Evolutionary conservation across 2,113 vertebrate species (phyloP), one percentile per base, ranked within the genome.

Genomic region (Melanerpes aurifrons): DNA sequence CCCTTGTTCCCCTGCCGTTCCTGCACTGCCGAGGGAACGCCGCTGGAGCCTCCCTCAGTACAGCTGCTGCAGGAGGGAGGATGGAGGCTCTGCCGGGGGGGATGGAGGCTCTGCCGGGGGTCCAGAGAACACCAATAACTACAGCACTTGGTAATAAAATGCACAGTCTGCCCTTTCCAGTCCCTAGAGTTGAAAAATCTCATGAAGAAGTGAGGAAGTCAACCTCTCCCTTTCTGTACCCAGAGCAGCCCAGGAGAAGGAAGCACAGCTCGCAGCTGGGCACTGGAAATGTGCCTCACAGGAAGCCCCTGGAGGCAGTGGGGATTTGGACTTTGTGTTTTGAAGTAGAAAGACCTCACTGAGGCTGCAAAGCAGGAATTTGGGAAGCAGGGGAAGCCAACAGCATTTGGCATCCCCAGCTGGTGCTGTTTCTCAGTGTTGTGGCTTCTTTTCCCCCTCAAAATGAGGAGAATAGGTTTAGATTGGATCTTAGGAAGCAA

Each of bases 11-110:
- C 12, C 0, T 5, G 15, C 0, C 1, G 5, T 8, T 48, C 37
- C 53, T 0, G 1, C 56, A 5, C 2, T 48, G 66, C 50, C 1
- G 1, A 62, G 48, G 43, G 66, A 67, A 40, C 0, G 0, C 61
- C 0, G 0, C 12, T 66, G 10, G 4, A 62, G 9, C 59, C 31
- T 69, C 31, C 16, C 20, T 2, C 1, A 0, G 0, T 4, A 13
- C 15, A 71, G 16, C 59, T 18, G 3, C 81, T 0, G 0, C 12
- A 43, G 17, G 63, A 7, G 61, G 74, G 43, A 9, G 28, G 53
- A 19, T 1, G 1, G 61, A 22, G 40, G 15, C 6, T 53, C 68
- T 83, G 37, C 18, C 68, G 7, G 61, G 74, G 43, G 9, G 28
- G 53, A 19, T 1, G 1, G 61, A 22, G 40, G 15, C 6, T 53